These are phyloP conservation scores for Mus spicilegus DNA, from an alignment of 2,113 vertebrate species.

Conservation along the genomic window DNA sequence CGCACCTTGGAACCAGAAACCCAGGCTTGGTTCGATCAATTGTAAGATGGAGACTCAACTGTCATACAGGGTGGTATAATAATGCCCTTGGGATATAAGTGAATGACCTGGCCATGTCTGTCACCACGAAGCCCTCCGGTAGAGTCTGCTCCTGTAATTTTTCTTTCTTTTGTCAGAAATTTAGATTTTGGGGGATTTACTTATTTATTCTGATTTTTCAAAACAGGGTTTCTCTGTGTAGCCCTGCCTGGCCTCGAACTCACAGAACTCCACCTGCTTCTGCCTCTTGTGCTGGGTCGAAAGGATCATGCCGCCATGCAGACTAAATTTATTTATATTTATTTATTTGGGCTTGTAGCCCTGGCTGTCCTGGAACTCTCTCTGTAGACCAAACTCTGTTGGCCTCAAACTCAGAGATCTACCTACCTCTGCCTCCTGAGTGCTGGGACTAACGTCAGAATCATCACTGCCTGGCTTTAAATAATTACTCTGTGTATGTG, in stretches of 20 bases:
- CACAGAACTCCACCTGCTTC: background rate
- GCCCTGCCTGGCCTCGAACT: background rate
- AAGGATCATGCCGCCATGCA: background rate
- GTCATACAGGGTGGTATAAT: background rate
- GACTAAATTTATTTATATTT: background rate
- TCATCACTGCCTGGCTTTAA: background rate
- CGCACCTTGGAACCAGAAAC: background rate
- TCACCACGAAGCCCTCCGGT: background rate
- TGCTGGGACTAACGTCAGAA: background rate
- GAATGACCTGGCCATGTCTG: background rate
- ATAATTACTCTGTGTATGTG: background rate
- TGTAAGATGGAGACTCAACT: background rate
- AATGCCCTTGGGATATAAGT: background rate
- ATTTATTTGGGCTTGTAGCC: background rate
- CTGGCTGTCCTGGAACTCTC: background rate
- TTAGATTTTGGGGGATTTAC: background rate
- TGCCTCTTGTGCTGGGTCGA: background rate
- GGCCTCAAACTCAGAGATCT: background rate
- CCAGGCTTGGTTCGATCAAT: constrained; percentile 14
- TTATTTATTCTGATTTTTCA: background rate
- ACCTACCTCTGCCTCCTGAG: background rate
- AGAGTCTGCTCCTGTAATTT: background rate
- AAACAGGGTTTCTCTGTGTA: background rate
- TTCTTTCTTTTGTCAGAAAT: background rate
- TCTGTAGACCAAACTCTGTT: background rate